Evolutionary conservation across 2,797 vertebrate species (phyloP).

Genomic region (Peromyscus eremicus): DNA sequence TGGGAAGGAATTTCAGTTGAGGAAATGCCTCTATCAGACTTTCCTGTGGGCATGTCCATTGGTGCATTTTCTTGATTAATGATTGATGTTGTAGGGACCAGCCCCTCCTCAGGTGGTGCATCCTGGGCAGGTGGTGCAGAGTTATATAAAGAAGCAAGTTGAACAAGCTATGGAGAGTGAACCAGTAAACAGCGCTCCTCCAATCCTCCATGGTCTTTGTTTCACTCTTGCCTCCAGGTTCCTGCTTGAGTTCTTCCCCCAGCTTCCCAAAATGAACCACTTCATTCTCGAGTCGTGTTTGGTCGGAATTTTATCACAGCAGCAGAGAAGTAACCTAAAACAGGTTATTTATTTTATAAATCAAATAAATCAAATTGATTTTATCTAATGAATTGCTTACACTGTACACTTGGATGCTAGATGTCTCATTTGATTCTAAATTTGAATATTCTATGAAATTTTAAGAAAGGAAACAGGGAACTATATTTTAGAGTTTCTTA

Average conservation of each 20-base stretch:
- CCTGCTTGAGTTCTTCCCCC: neutral
- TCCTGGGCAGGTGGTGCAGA: neutral
- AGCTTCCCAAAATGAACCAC: neutral
- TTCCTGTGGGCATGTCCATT: neutral
- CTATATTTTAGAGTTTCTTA: constrained; percentile 65
- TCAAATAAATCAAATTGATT: constrained; percentile 45
- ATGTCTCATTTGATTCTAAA: constrained; percentile 60
- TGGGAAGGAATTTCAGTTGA: neutral
- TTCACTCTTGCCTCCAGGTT: neutral
- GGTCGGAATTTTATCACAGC: neutral
- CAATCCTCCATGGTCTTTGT: neutral
- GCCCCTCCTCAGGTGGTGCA: neutral
- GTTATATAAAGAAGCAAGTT: neutral
- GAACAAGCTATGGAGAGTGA: too few relatives aligned
- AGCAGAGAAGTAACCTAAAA: neutral
- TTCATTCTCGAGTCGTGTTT: neutral
- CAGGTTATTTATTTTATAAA: neutral
- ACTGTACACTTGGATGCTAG: constrained; percentile 39
- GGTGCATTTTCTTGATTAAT: neutral
- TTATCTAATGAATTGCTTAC: constrained; percentile 67
- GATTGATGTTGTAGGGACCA: neutral
- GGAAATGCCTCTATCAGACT: neutral
- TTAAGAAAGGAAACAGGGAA: neutral
- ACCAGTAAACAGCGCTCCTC: neutral
- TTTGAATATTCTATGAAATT: constrained; percentile 74